Percentiles rank a stretch among this genome's conserved stretches.
phyloP scores from a whole-genome alignment of 2,888 invertebrate genomes.

The Ramazzottius varieornatus region DNA sequence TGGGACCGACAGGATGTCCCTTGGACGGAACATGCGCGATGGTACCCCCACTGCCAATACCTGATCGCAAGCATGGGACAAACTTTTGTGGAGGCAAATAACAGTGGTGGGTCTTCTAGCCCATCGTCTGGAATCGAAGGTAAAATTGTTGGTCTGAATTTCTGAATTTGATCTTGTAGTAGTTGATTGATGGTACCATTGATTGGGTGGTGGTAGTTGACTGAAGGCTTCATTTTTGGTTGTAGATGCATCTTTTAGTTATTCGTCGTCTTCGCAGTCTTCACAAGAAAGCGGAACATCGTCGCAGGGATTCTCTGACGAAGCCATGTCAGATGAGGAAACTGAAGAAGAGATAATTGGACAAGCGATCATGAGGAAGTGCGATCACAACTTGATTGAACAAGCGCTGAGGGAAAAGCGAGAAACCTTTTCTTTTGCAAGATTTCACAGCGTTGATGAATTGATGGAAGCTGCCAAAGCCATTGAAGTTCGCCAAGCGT shows the following conservation, averaged over 20 bases:
- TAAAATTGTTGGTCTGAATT: not conserved
- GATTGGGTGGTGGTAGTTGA: not conserved
- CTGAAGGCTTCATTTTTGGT: not conserved
- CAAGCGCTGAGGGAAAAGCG: not conserved
- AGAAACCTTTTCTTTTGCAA: not conserved
- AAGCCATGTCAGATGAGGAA: not conserved
- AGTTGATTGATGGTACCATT: not conserved
- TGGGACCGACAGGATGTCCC: not conserved
- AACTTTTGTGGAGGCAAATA: not conserved
- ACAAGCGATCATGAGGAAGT: not conserved
- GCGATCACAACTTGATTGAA: not conserved
- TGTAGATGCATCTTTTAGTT: not conserved
- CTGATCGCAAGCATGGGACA: not conserved
- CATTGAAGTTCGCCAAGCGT: not conserved
- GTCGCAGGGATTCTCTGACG: not conserved
- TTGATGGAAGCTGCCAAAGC: not conserved
- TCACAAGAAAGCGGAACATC: no score
- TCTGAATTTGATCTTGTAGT: not conserved
- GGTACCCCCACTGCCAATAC: not conserved
- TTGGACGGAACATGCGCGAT: not conserved
- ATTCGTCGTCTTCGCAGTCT: not conserved
- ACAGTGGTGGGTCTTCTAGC: not conserved
- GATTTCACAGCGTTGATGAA: not conserved
- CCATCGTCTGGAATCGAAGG: not conserved
- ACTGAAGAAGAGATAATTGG: not conserved